Base-by-base conservation (phyloP, 2,113 vertebrate genomes). In the Paedocypris sp. region DNA sequence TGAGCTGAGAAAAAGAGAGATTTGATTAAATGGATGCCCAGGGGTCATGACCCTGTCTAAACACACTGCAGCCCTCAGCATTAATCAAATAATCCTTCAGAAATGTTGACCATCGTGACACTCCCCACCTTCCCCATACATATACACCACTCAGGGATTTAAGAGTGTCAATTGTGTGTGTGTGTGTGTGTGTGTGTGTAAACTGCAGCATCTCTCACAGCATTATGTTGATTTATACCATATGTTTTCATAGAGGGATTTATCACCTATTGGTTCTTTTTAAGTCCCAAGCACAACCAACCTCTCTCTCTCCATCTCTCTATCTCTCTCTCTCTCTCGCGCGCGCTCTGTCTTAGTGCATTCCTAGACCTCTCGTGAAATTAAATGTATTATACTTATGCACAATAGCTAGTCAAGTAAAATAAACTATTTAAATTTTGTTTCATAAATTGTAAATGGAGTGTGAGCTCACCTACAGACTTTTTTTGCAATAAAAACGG, bases 1-100 rank as follows among this genome's bases (percentile, higher is more conserved):
- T 86, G 75, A 83, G 81, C 82, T 85, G 83, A 88, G 79, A 88
- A 85, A 70, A 65, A 60, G 65, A 60, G 48, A 68, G 67, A 90
- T 89, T 88, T 89, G 87, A 91, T 90, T 90, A 90, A 90, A 89
- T 90, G 83, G 87, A 85, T 87, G 86, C 86, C 80, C 70, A 83
- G 76, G 66, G 86, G 84, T 89, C 85, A 33, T 3, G 83, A 88
- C 86, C 88, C 81, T 86, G 86, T 88, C 85, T 88, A 87, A 89
- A 86, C 81, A 83, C 77, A 79, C 82, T 86, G 76, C 83, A 80
- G 83, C 84, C 88, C 81, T 89, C 83, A 86, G 85, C 84, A 88
- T 89, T 88, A 90, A 91, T 90, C 83, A 87, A 85, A 87, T 78
- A 87, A 83, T 62, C 76, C 76, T 82, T 82, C 79, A 82, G 80